Evolutionary conservation across 1,140 invertebrate species (phyloP).

Genomic region (Brachionus rubens): DNA sequence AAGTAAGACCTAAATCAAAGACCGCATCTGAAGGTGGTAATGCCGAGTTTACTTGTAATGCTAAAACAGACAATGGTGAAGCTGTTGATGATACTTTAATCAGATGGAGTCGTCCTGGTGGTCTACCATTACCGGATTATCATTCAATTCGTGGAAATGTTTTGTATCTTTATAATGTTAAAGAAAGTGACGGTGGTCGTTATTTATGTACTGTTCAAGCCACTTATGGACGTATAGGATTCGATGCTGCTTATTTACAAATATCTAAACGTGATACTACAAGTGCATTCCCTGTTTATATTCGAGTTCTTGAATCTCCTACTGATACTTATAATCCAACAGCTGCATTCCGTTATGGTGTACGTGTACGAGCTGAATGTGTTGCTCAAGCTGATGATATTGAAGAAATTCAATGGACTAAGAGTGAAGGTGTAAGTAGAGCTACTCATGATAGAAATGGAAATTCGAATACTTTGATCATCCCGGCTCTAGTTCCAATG

Average conservation of each 20-base stretch:
- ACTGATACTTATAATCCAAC: conserved; percentile 18
- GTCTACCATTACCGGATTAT: neutral
- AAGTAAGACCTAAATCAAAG: conserved; percentile 32
- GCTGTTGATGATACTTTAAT: neutral
- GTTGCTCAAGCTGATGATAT: conserved; percentile 29
- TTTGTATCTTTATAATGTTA: neutral
- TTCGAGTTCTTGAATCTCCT: conserved; percentile 7
- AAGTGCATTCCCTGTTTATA: conserved; percentile 27
- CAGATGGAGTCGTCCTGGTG: conserved; percentile 2
- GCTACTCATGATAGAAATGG: neutral
- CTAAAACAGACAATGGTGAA: neutral
- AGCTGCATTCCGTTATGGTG: conserved; percentile 8
- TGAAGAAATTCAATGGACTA: conserved; percentile 21
- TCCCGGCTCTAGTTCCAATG: conserved; percentile 35
- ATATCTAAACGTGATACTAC: conserved; percentile 1
- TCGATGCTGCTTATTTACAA: conserved; percentile 40
- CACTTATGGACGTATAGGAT: neutral
- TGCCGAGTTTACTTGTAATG: conserved; percentile 1
- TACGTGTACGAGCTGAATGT: conserved; percentile 20
- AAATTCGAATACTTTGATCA: conserved; percentile 25
- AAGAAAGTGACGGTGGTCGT: neutral
- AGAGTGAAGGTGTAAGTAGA: conserved; percentile 35
- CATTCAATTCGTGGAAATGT: neutral
- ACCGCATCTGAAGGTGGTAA: conserved; percentile 9
- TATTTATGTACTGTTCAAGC: conserved; percentile 32